phyloP scores from a whole-genome alignment of 1,140 invertebrate species.

The Phocides pigmalion region DNA sequence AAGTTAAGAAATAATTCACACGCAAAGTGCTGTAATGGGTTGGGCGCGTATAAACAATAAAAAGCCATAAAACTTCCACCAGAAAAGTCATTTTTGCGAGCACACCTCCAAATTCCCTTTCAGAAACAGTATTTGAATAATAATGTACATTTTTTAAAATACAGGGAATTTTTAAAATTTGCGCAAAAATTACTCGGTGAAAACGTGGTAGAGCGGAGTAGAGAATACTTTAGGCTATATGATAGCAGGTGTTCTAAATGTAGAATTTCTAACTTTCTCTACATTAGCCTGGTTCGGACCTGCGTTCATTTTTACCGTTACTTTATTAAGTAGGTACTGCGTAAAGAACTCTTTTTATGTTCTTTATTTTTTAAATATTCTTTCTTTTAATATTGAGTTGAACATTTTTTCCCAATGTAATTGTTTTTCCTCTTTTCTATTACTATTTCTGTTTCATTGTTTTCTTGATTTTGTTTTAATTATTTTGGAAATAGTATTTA shows the following conservation, averaged over 20 bases:
- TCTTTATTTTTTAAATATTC: no score
- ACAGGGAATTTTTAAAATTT: slow-evolving; percentile 16
- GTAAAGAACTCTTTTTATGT: not conserved
- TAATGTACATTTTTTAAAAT: slow-evolving; percentile 21
- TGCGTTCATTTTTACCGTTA: not conserved
- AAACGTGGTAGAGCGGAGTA: slow-evolving; percentile 1
- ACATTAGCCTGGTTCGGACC: slow-evolving; percentile 6
- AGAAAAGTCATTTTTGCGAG: slow-evolving; percentile 45
- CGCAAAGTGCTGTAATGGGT: slow-evolving; percentile 57
- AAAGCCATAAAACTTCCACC: slow-evolving; percentile 61
- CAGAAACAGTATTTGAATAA: slow-evolving; percentile 12
- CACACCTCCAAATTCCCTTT: slow-evolving; percentile 17
- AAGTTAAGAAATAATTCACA: slow-evolving; percentile 70
- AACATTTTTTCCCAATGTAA: no score
- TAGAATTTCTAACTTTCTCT: slow-evolving; percentile 7
- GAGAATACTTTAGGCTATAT: slow-evolving; percentile 9
- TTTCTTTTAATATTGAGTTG: no score
- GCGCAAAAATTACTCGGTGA: not conserved
- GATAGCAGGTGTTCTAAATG: slow-evolving; percentile 23
- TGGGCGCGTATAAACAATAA: slow-evolving; percentile 65
- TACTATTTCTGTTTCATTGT: no score
- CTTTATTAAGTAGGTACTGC: not conserved
- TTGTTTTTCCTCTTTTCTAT: no score
- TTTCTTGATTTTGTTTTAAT: no score
- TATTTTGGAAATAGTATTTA: no score